Evolutionary conservation across 2,797 vertebrate species (phyloP), one percentile per base, ranked within the genome.

Genomic region (Neosilurus mollespiculum): DNA sequence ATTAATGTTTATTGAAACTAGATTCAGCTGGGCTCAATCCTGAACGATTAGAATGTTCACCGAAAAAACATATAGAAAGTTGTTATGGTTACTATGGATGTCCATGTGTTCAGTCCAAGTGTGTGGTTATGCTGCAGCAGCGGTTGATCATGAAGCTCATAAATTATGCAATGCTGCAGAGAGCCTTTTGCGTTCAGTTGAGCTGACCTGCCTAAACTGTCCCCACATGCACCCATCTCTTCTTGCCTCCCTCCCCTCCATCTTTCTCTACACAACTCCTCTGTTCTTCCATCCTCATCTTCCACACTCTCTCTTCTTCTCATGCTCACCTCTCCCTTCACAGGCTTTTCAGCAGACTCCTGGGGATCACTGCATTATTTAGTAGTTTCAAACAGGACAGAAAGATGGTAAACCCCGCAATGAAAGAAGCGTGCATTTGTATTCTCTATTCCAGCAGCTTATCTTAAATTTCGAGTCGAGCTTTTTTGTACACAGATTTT

Each of bases 141-240:
- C 53, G 34, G 66, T 73, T 81, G 87, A 92, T 64, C 80, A 43
- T 69, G 10, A 62, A 90, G 87, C 77, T 86, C 83, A 94, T 95
- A 91, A 93, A 95, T 95, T 91, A 95, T 95, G 93, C 93, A 95
- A 88, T 73, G 90, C 90, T 92, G 93, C 92, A 91, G 93, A 93
- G 89, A 92, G 92, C 91, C 88, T 89, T 87, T 90, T 91, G 87
- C 87, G 91, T 89, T 82, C 87, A 91, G 86, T 89, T 85, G 70
- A 85, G 87, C 91, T 84, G 87, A 90, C 90, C 88, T 65, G 58
- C 43, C 24, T 78, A 85, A 89, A 88, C 87, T 90, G 85, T 91
- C 90, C 91, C 90, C 82, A 79, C 76, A 85, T 87, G 86, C 84
- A 87, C 73, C 15, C 72, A 34, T 22, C 62, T 69, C 24, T 49